Percentiles rank a stretch among this genome's conserved stretches.
Evolutionary conservation across 2,888 invertebrate genomes (phyloP).

Genomic region (Oligia fasciuncula): DNA sequence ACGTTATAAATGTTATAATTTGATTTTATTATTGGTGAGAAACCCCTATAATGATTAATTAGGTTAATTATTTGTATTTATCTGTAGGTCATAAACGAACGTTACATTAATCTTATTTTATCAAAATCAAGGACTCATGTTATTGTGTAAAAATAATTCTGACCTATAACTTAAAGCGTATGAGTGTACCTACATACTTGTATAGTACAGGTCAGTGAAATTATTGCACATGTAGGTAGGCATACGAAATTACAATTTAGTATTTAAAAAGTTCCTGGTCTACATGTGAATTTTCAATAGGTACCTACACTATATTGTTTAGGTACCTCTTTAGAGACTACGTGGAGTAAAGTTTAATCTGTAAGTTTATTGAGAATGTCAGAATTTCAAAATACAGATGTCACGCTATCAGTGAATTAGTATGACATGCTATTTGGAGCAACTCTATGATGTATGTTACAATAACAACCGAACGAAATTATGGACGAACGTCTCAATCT

Average conservation of each 20-base stretch:
- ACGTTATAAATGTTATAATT: neutral
- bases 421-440: too few relatives aligned
- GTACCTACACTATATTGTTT: neutral
- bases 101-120: conserved; percentile 37
- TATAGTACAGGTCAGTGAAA: too few relatives aligned
- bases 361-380: conserved; percentile 3
- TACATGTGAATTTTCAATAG: neutral
- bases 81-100: conserved; percentile 45
- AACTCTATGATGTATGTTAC: neutral
- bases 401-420: neutral
- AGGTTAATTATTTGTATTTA: conserved; percentile 27
- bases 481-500: conserved; percentile 2
- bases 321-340: neutral
- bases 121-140: conserved; percentile 39
- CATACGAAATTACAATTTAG: too few relatives aligned
- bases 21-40: neutral
- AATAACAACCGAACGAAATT: neutral
- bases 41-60: conserved; percentile 42
- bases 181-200: too few relatives aligned
- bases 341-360: neutral
- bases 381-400: neutral
- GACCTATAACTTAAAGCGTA: too few relatives aligned
- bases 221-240: too few relatives aligned
- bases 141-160: neutral
- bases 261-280: neutral